phyloP scores from a whole-genome alignment of 30 jellyfish, hydroid and myxozoan species.

The Sanderia malayensis region DNA sequence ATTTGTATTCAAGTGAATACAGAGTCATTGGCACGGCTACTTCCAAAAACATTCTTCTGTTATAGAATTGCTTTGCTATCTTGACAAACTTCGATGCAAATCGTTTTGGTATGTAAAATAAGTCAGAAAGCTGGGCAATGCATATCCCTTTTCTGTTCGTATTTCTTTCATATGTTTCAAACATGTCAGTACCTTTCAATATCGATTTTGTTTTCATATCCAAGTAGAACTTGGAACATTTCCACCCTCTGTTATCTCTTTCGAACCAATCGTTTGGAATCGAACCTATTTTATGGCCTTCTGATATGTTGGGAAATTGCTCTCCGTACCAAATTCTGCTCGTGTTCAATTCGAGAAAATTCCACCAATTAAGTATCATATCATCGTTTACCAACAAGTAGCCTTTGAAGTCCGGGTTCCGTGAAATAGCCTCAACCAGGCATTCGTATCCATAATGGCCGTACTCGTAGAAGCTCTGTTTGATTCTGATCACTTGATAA shows the following conservation, averaged over 20 bases:
- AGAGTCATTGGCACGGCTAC: conserved; percentile 57
- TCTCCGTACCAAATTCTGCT: conserved; percentile 57
- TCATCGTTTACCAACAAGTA: conserved; percentile 65
- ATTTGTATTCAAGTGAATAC: conserved; percentile 16
- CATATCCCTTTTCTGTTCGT: conserved; percentile 24
- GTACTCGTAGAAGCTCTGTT: conserved; percentile 9
- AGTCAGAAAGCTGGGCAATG: conserved; percentile 45
- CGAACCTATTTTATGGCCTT: background rate
- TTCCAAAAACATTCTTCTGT: conserved; percentile 42
- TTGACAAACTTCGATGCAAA: conserved; percentile 17
- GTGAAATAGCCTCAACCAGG: conserved; percentile 50
- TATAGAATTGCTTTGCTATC: conserved; percentile 33
- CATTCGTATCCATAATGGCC: conserved; percentile 70
- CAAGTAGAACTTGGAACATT: conserved; percentile 25
- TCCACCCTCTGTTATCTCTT: conserved; percentile 21
- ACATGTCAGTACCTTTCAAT: background rate
- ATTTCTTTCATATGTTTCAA: conserved; percentile 8
- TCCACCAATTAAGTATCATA: conserved; percentile 70
- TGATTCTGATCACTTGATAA: conserved; percentile 7
- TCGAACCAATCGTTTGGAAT: conserved; percentile 26
- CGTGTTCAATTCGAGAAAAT: conserved; percentile 28
- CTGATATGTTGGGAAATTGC: background rate
- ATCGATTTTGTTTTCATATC: conserved; percentile 13
- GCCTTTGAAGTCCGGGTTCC: conserved; percentile 59
- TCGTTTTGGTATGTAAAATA: conserved; percentile 52